These are phyloP conservation scores for Platycercus adscitus DNA, from an alignment of 2,113 vertebrate genomes.

Conservation along the genomic window DNA sequence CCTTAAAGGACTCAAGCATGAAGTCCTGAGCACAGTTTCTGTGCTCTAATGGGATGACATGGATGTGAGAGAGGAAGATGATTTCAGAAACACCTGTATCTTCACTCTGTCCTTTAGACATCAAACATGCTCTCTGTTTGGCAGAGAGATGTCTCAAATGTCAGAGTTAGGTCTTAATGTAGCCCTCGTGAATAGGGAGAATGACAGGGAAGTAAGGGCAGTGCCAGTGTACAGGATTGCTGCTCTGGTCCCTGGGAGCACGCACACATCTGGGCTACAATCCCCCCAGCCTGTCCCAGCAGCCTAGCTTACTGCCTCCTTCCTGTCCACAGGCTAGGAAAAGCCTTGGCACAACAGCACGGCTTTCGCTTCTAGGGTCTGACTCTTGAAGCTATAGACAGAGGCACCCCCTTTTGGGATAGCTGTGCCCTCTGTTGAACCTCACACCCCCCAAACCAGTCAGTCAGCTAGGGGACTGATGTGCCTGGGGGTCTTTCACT, in stretches of 20 bases:
- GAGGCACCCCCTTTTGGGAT: neutral
- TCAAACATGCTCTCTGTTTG: neutral
- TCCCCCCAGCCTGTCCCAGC: neutral
- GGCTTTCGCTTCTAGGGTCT: neutral
- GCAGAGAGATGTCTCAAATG: neutral
- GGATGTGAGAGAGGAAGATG: neutral
- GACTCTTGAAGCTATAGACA: neutral
- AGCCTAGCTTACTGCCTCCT: neutral
- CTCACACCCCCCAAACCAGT: rapidly evolving
- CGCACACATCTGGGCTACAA: rapidly evolving
- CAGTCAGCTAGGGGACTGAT: neutral
- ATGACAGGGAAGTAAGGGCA: neutral
- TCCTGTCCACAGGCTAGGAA: neutral
- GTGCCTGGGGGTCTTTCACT: neutral
- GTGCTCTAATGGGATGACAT: neutral
- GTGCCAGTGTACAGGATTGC: neutral
- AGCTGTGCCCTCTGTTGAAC: neutral
- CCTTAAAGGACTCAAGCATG: neutral
- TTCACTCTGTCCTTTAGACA: neutral
- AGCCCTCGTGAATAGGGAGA: neutral
- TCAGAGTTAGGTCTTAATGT: neutral
- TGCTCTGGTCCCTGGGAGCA: neutral
- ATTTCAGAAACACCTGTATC: neutral
- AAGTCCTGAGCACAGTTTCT: neutral
- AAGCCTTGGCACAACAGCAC: neutral